A percentile compares a stretch with the other conserved stretches of the same genome.
Conservation (phyloP, 1,140 invertebrate species). For the Drosophila lini region DNA sequence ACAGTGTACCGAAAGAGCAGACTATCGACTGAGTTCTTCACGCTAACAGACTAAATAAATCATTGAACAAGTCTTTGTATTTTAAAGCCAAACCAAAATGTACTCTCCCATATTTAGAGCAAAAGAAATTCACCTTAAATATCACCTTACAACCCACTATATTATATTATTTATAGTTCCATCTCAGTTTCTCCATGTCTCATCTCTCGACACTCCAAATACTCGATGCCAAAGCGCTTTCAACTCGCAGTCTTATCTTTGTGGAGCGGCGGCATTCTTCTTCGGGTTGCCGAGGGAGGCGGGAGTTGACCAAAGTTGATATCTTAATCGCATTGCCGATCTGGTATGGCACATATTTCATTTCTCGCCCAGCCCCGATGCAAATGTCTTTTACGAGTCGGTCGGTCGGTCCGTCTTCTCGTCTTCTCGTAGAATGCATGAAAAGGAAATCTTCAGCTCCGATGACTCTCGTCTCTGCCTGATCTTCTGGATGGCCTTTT, state of each 20-base stretch:
- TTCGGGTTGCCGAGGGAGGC: background rate
- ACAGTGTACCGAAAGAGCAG: background rate
- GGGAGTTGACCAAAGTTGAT: conserved; percentile 56
- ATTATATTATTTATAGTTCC: background rate
- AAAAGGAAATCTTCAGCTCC: conserved; percentile 46
- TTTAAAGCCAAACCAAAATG: too few species aligned
- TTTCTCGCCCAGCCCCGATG: conserved; percentile 43
- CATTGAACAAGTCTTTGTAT: too few species aligned
- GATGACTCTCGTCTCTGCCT: conserved; percentile 5
- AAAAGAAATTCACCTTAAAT: background rate
- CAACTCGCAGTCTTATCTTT: conserved; percentile 51
- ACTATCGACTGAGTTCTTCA: background rate
- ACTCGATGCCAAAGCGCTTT: conserved; percentile 17
- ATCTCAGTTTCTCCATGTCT: conserved; percentile 10
- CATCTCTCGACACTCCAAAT: conserved; percentile 12
- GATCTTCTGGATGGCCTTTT: conserved; percentile 38
- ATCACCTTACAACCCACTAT: background rate
- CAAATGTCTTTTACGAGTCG: conserved; percentile 43
- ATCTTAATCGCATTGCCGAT: conserved; percentile 80
- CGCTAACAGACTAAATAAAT: too few species aligned
- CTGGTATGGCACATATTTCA: conserved; percentile 57
- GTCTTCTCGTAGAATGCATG: conserved; percentile 45
- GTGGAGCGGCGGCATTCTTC: conserved; percentile 55
- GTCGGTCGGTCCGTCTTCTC: background rate
- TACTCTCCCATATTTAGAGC: background rate